phyloP scores from a whole-genome alignment of 2,113 vertebrate genomes.

The Neodon shergylaensis region DNA sequence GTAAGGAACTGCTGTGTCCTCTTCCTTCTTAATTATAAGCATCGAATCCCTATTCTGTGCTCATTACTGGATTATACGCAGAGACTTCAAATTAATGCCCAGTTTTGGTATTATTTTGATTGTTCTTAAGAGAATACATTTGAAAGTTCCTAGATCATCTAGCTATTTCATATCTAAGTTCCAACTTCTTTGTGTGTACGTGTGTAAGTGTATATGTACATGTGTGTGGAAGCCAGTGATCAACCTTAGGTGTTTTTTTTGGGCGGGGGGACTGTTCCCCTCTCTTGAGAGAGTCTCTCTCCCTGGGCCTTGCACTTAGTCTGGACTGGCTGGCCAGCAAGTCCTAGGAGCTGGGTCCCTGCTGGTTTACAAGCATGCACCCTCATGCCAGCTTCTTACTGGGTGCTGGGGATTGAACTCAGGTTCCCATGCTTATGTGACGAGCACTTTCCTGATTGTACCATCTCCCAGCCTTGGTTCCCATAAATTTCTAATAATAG shows the following conservation, averaged over 20 bases:
- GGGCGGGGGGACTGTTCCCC: no score
- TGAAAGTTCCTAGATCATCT: conserved; percentile 8
- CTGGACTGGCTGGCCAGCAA: neutral
- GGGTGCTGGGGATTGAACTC: neutral
- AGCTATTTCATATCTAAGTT: neutral
- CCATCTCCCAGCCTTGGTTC: neutral
- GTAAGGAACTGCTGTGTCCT: conserved; percentile 7
- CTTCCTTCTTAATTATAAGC: conserved; percentile 35
- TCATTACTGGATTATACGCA: neutral
- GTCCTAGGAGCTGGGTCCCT: neutral
- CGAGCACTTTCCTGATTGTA: neutral
- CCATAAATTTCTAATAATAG: conserved; percentile 22
- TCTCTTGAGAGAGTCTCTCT: neutral
- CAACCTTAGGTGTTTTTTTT: neutral
- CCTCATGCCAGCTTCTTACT: no score
- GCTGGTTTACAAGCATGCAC: neutral
- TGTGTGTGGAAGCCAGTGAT: neutral
- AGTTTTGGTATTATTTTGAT: neutral
- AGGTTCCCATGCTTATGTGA: neutral
- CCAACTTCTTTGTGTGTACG: neutral
- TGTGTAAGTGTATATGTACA: neutral
- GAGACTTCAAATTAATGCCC: conserved; percentile 56
- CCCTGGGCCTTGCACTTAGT: no score
- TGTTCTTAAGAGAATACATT: conserved; percentile 50
- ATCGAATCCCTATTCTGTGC: conserved; percentile 45